A percentile compares a stretch with the other conserved stretches of the same genome.
These are phyloP conservation scores for Pseudoips prasinana DNA, from an alignment of 2,888 invertebrate genomes.

Conservation along the genomic window DNA sequence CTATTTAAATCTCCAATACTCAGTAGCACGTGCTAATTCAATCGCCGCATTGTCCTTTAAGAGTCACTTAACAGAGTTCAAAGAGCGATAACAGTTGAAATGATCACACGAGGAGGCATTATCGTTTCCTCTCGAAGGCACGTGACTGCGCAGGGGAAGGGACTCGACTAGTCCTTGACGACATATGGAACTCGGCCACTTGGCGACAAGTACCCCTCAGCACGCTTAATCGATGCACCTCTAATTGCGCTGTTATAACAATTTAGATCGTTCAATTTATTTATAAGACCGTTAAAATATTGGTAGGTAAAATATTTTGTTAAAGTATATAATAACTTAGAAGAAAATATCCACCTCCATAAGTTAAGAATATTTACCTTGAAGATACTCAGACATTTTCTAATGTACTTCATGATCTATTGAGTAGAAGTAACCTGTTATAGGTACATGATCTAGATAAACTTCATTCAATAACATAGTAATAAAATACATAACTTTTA, in stretches of 20 bases:
- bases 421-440: too few species aligned
- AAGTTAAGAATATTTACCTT: too few species aligned
- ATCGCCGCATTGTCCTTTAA: constrained; percentile 1
- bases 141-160: constrained; percentile 46
- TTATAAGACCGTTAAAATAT: too few species aligned
- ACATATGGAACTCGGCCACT: constrained; percentile 54
- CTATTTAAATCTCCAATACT: neutral
- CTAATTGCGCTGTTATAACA: constrained; percentile 8
- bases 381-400: too few species aligned
- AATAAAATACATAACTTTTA: too few species aligned
- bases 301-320: too few species aligned
- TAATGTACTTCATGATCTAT: too few species aligned
- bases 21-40: neutral
- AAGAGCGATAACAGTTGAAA: constrained; percentile 32
- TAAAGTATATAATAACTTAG: too few species aligned
- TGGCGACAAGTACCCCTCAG: constrained; percentile 30
- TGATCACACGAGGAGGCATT: constrained; percentile 54
- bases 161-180: constrained; percentile 25
- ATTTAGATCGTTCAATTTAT: too few species aligned
- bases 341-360: too few species aligned
- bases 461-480: too few species aligned
- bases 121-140: constrained; percentile 49
- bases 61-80: constrained; percentile 10
- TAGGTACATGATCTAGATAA: too few species aligned
- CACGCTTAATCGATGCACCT: constrained; percentile 17